Base-by-base conservation (phyloP, 2,888 invertebrate genomes). In the Eupithecia insigniata region DNA sequence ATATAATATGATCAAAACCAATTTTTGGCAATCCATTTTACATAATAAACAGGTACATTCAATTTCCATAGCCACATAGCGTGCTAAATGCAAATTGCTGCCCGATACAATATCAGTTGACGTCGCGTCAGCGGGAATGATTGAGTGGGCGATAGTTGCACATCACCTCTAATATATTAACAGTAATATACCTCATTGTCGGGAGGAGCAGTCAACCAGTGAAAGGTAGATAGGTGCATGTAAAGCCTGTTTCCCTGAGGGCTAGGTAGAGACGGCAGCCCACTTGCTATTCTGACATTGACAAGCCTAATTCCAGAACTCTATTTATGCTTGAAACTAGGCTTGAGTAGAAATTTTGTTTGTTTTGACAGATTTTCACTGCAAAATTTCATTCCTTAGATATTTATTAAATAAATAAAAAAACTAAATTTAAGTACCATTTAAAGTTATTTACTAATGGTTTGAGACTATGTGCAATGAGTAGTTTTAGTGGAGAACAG, bases 121-220 rank as follows among this genome's bases (percentile, higher is more conserved):
- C 84, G 85, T 85, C 82, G 84, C 85, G 84, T 86, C 85, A 84
- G 86, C 83, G 70, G 70, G 70, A 80, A 89, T 90, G 89, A 92
- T 90, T 87, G 87, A 90, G 87, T 87, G 83, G 80, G 80, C 83
- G 86, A 88, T 89, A 87, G 87, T 87, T 87, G 85, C 86, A 84
- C 82, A 83, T 82, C 81, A 83, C 86, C 81, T 75, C 77, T 77
- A 84, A 90, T 92, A 89, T 89, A 91, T 91, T 89, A 88, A 86
- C 86, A 86, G 86, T 87, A 88, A 89, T 76, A 66, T 76, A 66
- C 70, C 67, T 74, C 69, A 76, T 76, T 77, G 71, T 72, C 65
- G 67, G 68, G 32, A 67, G 34, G 67, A 43, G 70, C 73, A 70
- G 64, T 72, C 71, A 69, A 71, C 71, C 67, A n/a, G 71, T 69